Conservation (phyloP, 2,113 vertebrate genomes). For the Ursus arctos region DNA sequence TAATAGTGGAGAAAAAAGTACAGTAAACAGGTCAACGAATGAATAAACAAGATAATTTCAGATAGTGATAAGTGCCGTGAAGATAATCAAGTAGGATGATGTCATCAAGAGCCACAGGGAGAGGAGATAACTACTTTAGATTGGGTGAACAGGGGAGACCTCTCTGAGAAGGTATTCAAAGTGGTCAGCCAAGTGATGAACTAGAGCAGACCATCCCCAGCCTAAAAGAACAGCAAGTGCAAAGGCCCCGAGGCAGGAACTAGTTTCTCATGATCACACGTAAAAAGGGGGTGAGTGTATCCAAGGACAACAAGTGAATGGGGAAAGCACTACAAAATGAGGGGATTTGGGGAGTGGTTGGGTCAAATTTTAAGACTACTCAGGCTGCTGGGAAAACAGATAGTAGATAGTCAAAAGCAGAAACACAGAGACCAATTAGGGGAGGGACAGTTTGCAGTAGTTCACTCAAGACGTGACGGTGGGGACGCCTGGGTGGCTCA, state of each 20-base stretch:
- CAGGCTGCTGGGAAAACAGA: not conserved
- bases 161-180: conserved; percentile 66
- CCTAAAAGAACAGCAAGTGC: conserved; percentile 58
- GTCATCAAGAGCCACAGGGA: conserved; percentile 15
- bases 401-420: not conserved
- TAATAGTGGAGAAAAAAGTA: not conserved
- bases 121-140: conserved; percentile 59
- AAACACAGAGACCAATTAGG: not conserved
- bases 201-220: conserved; percentile 18
- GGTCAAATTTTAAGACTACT: not conserved
- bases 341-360: not conserved
- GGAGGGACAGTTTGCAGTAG: not conserved
- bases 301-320: not conserved
- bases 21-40: not conserved
- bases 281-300: not conserved
- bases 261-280: not conserved
- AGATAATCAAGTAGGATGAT: not conserved
- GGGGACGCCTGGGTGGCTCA: not conserved
- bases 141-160: not conserved
- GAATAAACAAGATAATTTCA: not conserved
- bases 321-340: not conserved
- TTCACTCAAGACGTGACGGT: not conserved
- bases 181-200: conserved; percentile 62
- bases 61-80: not conserved
- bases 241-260: conserved; percentile 55